Conservation (phyloP, 2,797 vertebrate genomes). For the Ptychobarbus kaznakovi region DNA sequence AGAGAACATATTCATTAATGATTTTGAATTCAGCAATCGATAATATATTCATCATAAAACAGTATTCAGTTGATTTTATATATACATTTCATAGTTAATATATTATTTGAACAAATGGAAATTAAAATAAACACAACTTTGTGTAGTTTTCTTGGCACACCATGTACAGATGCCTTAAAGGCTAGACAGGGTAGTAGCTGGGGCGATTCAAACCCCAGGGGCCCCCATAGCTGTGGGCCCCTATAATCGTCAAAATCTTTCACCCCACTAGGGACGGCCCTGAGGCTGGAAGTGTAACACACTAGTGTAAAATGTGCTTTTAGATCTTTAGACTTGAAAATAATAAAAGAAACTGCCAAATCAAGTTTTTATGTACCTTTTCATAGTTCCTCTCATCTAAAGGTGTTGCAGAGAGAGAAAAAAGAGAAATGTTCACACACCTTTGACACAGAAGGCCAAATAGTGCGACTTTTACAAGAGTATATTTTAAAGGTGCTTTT, state of each 20-base stretch:
- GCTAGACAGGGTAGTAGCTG: neutral
- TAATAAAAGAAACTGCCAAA: neutral
- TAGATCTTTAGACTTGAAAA: neutral
- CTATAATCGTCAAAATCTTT: neutral
- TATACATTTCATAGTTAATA: neutral
- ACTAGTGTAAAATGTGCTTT: neutral
- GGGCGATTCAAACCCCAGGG: too few relatives aligned
- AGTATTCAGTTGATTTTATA: too few relatives aligned
- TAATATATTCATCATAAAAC: neutral
- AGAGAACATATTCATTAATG: neutral
- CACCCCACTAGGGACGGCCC: neutral
- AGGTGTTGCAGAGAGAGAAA: neutral
- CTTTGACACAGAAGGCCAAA: constrained; percentile 40
- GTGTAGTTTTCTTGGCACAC: neutral
- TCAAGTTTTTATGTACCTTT: neutral
- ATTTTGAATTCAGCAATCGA: neutral
- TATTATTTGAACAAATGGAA: neutral
- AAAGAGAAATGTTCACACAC: neutral
- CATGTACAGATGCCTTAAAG: neutral
- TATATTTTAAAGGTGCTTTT: constrained; percentile 49
- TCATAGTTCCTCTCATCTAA: neutral
- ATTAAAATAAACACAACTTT: neutral
- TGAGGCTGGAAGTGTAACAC: neutral
- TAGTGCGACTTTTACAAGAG: constrained; percentile 19
- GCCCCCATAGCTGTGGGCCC: neutral